phyloP scores from a whole-genome alignment of 35 echinoderm and acorn worm species.

The Acanthaster planci region DNA sequence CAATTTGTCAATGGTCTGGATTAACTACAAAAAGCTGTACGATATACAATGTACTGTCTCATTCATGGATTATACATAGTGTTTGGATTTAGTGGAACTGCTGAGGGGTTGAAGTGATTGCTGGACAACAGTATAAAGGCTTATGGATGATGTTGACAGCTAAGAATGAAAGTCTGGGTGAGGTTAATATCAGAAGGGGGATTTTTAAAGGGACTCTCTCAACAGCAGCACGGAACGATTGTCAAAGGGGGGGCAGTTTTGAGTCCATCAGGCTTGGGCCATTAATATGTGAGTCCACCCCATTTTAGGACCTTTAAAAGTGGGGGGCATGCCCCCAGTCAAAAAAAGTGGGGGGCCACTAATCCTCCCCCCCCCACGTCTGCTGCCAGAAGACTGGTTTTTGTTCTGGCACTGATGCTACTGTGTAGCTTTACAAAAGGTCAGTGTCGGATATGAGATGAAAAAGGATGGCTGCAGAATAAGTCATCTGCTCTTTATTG shows the following conservation, averaged over 20 bases:
- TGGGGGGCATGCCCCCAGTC: no score
- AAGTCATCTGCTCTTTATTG: no score
- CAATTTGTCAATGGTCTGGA: neutral
- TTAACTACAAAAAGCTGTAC: neutral
- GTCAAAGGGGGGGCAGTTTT: no score
- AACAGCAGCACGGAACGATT: no score
- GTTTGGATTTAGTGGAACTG: neutral
- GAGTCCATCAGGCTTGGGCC: no score
- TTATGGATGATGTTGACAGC: neutral
- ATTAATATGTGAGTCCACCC: no score
- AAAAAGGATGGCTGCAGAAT: neutral
- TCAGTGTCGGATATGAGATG: neutral
- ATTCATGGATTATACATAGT: neutral
- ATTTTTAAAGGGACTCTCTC: conserved; percentile 27
- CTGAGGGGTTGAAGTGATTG: neutral
- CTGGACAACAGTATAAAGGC: neutral
- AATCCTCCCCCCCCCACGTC: no score
- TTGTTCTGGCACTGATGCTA: conserved; percentile 1
- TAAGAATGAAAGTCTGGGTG: neutral
- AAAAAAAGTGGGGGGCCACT: no score
- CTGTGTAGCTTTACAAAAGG: neutral
- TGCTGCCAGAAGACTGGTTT: neutral
- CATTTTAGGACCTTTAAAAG: no score
- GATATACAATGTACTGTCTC: neutral
- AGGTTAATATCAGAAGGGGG: neutral